These are phyloP conservation scores for Bergia puertoricense DNA, from an alignment of 92 coral and sea anemone species.

Conservation along the genomic window DNA sequence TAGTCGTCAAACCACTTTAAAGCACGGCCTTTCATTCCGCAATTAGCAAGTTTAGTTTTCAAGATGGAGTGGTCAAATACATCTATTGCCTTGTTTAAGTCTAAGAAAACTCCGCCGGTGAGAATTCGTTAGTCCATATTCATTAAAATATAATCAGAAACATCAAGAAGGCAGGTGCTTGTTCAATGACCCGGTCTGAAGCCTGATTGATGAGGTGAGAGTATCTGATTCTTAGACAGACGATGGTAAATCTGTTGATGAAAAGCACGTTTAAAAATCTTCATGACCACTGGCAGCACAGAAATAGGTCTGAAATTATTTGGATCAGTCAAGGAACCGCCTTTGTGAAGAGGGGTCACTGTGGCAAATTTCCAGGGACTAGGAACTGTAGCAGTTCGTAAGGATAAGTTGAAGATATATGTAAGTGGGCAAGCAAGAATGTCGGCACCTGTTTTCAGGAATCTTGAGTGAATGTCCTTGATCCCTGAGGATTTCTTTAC, in stretches of 20 bases:
- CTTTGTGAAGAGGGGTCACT: conserved; percentile 31
- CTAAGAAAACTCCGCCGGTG: conserved; percentile 44
- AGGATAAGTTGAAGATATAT: conserved; percentile 28
- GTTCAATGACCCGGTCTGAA: conserved; percentile 55
- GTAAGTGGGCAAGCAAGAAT: conserved; percentile 39
- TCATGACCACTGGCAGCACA: conserved; percentile 45
- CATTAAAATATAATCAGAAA: conserved; percentile 51
- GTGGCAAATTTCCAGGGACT: conserved; percentile 42
- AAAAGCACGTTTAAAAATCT: conserved; percentile 49
- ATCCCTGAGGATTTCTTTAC: conserved; percentile 50
- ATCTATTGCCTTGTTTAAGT: conserved; percentile 55
- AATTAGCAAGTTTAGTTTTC: conserved; percentile 11
- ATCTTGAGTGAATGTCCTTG: conserved; percentile 46
- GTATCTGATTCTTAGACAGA: conserved; percentile 23
- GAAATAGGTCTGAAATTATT: conserved; percentile 39
- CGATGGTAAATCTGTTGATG: conserved; percentile 45
- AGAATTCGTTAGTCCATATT: conserved; percentile 54
- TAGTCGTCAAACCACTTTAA: conserved; percentile 43
- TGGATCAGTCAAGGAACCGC: conserved; percentile 33
- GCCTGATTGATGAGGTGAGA: conserved; percentile 54
- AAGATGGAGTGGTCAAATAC: conserved; percentile 44
- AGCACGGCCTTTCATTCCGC: background rate
- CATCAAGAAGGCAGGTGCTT: conserved; percentile 48
- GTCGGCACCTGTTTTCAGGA: conserved; percentile 26
- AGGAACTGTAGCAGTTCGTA: conserved; percentile 37